Evolutionary conservation across 2,113 vertebrate genomes (phyloP).

Genomic region (Prochilodus magdalenae): DNA sequence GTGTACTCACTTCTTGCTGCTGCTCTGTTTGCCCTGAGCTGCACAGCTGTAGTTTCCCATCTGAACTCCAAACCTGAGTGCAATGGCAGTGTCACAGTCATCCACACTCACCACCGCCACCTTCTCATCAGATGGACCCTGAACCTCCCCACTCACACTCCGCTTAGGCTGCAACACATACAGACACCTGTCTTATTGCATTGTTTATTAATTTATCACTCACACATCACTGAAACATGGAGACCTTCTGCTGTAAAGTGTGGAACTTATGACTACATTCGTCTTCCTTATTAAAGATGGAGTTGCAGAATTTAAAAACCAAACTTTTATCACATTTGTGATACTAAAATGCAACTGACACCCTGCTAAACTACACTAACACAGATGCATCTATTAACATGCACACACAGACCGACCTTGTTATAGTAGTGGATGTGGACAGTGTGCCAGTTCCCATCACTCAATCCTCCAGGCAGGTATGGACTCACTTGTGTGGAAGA

Average conservation of each 20-base stretch:
- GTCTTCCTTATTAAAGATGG: too few relatives aligned
- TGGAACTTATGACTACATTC: too few relatives aligned
- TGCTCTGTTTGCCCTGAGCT: slow-evolving; percentile 92
- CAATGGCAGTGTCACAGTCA: slow-evolving; percentile 89
- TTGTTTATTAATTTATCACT: too few relatives aligned
- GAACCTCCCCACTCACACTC: slow-evolving; percentile 85
- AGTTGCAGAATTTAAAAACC: too few relatives aligned
- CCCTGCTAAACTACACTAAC: too few relatives aligned
- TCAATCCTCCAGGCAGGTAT: slow-evolving; percentile 88
- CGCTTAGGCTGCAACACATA: slow-evolving; percentile 83
- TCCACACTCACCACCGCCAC: slow-evolving; percentile 93
- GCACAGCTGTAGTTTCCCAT: slow-evolving; percentile 97
- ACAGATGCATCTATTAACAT: slow-evolving; percentile 16
- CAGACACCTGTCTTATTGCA: slow-evolving; percentile 29
- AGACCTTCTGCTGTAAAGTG: too few relatives aligned
- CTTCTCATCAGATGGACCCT: slow-evolving; percentile 97
- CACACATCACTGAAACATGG: too few relatives aligned
- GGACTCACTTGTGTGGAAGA: slow-evolving; percentile 94
- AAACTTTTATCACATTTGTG: too few relatives aligned
- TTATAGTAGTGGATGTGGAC: slow-evolving; percentile 96
- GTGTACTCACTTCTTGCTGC: slow-evolving; percentile 93
- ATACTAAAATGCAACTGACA: too few relatives aligned
- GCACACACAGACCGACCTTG: slow-evolving; percentile 81
- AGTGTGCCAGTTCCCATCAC: slow-evolving; percentile 94
- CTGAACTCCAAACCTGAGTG: slow-evolving; percentile 88